phyloP scores from a whole-genome alignment of 2,113 vertebrate genomes.

The Emydura subglobosa region DNA sequence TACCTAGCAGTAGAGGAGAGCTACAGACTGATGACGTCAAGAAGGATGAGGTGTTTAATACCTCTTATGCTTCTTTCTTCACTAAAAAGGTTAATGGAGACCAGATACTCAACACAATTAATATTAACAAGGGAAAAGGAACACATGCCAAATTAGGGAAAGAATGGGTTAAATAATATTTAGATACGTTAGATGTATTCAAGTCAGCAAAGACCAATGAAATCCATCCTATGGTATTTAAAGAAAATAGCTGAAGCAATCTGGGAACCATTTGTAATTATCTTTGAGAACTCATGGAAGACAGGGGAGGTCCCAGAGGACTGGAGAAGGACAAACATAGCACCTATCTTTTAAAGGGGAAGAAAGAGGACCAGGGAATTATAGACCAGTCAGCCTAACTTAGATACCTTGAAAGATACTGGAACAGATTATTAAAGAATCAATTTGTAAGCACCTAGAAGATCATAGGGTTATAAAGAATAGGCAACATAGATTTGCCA shows the following conservation, averaged over 20 bases:
- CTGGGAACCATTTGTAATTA: not conserved
- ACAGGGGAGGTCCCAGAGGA: not conserved
- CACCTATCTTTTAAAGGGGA: not conserved
- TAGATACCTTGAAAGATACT: not conserved
- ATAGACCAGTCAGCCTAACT: not conserved
- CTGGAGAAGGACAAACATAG: not conserved
- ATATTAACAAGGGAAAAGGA: not conserved
- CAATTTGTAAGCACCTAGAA: not conserved
- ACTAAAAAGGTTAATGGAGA: not conserved
- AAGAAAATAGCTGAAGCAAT: not conserved
- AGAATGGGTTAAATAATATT: not conserved
- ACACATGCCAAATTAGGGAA: not conserved
- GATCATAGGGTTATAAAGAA: not conserved
- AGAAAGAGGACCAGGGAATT: not conserved
- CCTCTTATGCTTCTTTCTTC: not conserved
- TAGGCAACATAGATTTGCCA: not conserved
- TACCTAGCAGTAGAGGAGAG: not conserved
- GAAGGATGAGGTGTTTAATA: not conserved
- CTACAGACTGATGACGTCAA: not conserved
- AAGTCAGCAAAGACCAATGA: not conserved
- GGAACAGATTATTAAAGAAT: not conserved
- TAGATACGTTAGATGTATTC: not conserved
- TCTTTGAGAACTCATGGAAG: not conserved
- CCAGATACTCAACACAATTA: not conserved
- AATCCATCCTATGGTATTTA: not conserved